Evolutionary conservation across 2,888 invertebrate species (phyloP).

Genomic region (Sthenelais limicola): DNA sequence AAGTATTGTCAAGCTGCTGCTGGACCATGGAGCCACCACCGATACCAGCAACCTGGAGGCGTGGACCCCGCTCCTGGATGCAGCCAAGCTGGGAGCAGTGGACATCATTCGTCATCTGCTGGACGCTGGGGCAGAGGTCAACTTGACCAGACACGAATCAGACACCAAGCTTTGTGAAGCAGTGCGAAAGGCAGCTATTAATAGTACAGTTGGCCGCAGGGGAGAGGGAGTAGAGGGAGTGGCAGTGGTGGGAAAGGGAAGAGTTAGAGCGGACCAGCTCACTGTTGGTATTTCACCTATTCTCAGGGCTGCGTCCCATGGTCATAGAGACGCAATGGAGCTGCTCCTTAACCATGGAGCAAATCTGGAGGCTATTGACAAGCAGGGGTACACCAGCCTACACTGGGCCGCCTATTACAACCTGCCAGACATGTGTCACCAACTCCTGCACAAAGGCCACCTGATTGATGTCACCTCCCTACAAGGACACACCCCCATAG

Average conservation of each 20-base stretch:
- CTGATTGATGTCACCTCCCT: background rate
- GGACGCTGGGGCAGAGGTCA: background rate
- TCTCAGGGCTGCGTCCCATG: background rate
- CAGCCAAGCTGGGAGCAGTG: background rate
- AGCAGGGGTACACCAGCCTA: background rate
- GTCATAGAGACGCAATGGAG: background rate
- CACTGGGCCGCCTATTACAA: constrained; percentile 12
- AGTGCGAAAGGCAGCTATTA: too few relatives aligned
- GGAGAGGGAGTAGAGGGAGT: background rate
- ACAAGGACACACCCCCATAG: background rate
- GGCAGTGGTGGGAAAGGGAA: background rate
- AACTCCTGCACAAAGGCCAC: background rate
- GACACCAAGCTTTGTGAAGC: too few relatives aligned
- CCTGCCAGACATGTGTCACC: background rate
- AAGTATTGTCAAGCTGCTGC: background rate
- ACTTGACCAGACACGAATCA: background rate
- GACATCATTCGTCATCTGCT: background rate
- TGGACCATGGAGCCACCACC: background rate
- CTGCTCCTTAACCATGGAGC: background rate
- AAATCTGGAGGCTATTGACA: background rate
- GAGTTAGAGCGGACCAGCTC: background rate
- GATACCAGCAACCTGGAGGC: background rate
- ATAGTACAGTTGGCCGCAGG: too few relatives aligned
- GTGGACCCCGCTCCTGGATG: background rate
- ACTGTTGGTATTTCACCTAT: constrained; percentile 1